Percentiles rank a stretch among this genome's conserved stretches.
These are phyloP conservation scores for Amia ocellicauda DNA, from an alignment of 2,113 vertebrate species.

Conservation along the genomic window DNA sequence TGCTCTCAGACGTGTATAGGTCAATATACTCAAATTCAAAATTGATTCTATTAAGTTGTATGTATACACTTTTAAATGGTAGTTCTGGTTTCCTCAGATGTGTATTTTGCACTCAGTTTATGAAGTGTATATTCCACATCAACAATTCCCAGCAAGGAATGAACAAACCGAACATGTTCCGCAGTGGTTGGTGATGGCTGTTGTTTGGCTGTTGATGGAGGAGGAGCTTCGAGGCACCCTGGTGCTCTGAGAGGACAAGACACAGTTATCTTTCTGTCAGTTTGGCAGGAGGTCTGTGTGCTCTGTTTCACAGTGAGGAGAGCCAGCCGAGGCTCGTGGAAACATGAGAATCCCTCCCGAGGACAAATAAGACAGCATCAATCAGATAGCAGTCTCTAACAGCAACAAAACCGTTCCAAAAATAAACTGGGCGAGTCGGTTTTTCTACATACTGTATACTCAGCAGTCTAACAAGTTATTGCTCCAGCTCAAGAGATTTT, in stretches of 20 bases:
- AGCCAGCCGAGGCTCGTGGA: neutral
- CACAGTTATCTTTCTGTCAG: too few relatives aligned
- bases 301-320: neutral
- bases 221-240: neutral
- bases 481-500: neutral
- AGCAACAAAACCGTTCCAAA: constrained; percentile 11
- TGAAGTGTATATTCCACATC: neutral
- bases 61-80: too few relatives aligned
- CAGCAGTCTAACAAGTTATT: neutral
- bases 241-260: too few relatives aligned
- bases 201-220: neutral
- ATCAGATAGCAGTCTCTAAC: constrained; percentile 10
- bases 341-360: constrained; percentile 8
- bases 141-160: neutral
- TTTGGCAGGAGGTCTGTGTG: too few relatives aligned
- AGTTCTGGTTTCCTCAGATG: too few relatives aligned
- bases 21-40: too few relatives aligned
- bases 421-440: constrained; percentile 15
- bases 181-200: neutral
- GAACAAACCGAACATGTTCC: neutral
- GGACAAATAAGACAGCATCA: neutral
- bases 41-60: too few relatives aligned
- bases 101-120: neutral
- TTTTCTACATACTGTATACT: neutral
- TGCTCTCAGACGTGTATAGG: too few relatives aligned